Conservation (phyloP, 2,113 vertebrate species). For the Muntiacus muntjak region DNA sequence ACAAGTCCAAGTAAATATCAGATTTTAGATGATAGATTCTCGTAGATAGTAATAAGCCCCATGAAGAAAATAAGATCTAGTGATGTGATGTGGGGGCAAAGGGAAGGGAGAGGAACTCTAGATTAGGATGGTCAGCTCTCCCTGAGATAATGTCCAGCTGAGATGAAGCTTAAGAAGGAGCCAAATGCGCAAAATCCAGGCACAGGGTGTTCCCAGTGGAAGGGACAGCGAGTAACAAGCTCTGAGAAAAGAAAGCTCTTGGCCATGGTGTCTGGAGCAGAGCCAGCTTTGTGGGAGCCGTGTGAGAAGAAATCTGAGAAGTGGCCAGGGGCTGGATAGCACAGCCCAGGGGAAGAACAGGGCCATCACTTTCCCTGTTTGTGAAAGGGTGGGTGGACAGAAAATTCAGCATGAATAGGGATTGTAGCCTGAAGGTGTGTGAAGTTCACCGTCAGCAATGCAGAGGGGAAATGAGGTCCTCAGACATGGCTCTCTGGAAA, state of each 20-base stretch:
- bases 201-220: neutral
- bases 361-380: neutral
- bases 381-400: neutral
- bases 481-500: neutral
- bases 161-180: neutral
- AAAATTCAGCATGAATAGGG: neutral
- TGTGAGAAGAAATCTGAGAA: neutral
- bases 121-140: neutral
- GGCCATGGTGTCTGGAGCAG: neutral
- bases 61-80: neutral
- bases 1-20: neutral
- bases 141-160: neutral
- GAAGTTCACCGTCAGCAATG: neutral
- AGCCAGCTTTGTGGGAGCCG: neutral
- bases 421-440: neutral
- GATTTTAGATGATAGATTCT: neutral
- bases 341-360: neutral
- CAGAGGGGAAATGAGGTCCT: neutral
- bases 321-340: neutral
- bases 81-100: no score
- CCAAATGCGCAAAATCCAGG: neutral
- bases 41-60: neutral
- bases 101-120: no score
- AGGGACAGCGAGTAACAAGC: neutral
- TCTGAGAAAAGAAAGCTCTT: neutral